Evolutionary conservation across 2,888 invertebrate species (phyloP).

Genomic region (Synergus laeviventris): DNA sequence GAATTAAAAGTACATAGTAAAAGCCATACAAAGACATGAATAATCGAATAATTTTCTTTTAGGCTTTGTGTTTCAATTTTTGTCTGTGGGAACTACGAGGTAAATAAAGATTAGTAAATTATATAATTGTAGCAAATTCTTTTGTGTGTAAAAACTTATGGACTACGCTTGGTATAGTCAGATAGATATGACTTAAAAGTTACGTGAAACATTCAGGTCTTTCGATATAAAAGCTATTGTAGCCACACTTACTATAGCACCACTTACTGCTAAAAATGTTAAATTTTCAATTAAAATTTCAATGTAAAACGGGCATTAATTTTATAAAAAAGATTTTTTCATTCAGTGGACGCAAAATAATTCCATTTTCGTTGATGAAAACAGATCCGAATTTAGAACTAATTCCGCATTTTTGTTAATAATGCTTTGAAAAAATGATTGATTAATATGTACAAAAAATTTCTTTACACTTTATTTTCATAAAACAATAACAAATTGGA

Average conservation of each 20-base stretch:
- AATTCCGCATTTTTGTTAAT: background rate
- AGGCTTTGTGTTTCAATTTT: background rate
- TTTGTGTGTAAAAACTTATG: constrained; percentile 46
- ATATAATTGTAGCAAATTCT: background rate
- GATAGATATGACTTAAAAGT: constrained; percentile 19
- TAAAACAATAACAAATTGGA: background rate
- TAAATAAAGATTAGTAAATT: background rate
- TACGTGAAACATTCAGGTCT: constrained; percentile 46
- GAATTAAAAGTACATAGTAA: background rate
- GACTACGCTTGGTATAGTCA: constrained; percentile 37
- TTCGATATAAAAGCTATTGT: constrained; percentile 47
- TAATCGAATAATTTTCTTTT: constrained; percentile 9
- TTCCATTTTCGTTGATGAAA: constrained; percentile 27
- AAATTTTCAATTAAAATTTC: background rate
- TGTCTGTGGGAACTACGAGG: background rate
- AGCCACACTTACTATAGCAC: background rate
- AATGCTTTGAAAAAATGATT: background rate
- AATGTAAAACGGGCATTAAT: background rate
- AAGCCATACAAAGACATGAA: background rate
- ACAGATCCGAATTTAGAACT: constrained; percentile 3
- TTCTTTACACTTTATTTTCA: background rate
- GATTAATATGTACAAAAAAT: background rate
- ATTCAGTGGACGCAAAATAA: constrained; percentile 1
- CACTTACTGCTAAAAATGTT: background rate
- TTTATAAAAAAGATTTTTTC: constrained; percentile 10